Conservation (phyloP, 2,797 vertebrate species). For the Coracias cyanogaster region DNA sequence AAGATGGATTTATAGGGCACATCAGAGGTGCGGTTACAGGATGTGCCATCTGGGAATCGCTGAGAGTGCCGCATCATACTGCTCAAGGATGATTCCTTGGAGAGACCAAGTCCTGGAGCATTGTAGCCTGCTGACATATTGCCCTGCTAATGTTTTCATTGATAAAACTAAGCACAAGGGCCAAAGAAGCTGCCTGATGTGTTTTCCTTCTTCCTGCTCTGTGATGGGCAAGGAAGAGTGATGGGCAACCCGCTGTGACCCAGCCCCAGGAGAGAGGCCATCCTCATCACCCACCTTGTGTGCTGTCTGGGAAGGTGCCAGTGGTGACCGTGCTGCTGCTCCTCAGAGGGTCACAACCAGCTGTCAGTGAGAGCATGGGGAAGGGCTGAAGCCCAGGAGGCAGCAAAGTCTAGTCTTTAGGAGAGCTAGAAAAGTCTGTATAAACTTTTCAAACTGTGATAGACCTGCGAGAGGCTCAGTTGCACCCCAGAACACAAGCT, state of each 20-base stretch:
- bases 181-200: not conserved
- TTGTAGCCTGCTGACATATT: not conserved
- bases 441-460: not conserved
- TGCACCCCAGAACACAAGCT: not conserved
- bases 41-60: not conserved
- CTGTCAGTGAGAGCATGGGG: not conserved
- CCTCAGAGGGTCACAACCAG: not conserved
- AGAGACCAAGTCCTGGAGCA: not conserved
- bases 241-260: rapidly evolving
- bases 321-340: rapidly evolving
- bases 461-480: not conserved
- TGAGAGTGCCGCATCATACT: not conserved
- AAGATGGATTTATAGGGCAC: conserved; percentile 40
- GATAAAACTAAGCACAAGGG: not conserved
- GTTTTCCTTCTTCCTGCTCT: conserved; percentile 7
- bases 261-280: not conserved
- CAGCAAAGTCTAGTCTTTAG: not conserved
- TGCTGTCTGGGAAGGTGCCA: not conserved
- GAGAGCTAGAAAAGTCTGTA: not conserved
- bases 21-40: not conserved
- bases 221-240: not conserved
- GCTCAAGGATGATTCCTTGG: not conserved
- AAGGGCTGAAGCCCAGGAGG: not conserved
- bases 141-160: not conserved
- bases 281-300: rapidly evolving